Conservation (phyloP, 2,113 vertebrate genomes). For the Rhinopomastus cyanomelas region DNA sequence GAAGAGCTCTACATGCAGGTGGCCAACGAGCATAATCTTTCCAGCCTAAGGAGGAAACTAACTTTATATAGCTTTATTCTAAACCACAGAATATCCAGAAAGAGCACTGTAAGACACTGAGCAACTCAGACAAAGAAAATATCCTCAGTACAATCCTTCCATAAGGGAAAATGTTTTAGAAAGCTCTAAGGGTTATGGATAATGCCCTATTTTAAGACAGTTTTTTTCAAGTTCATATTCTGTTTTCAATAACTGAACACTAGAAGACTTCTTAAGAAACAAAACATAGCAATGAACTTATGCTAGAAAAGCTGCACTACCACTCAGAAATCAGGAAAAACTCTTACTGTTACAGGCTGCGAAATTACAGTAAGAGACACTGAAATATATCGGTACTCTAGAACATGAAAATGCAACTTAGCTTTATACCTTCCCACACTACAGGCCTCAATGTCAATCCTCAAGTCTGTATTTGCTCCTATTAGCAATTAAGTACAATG, state of each 20-base stretch:
- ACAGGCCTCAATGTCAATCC: background rate
- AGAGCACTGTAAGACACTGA: background rate
- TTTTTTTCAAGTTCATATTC: background rate
- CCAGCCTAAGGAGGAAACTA: background rate
- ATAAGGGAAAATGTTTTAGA: background rate
- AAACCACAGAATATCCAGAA: background rate
- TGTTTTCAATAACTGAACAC: background rate
- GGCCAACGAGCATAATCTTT: background rate
- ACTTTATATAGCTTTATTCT: background rate
- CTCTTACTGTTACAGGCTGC: background rate
- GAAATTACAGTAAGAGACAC: background rate
- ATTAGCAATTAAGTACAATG: constrained; percentile 57
- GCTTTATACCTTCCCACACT: background rate
- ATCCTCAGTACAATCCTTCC: background rate
- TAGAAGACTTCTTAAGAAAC: background rate
- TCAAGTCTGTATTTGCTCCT: background rate
- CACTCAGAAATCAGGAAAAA: background rate
- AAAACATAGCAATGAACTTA: background rate
- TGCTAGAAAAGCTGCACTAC: background rate
- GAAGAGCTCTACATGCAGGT: background rate
- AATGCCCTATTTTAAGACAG: background rate
- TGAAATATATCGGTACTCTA: background rate
- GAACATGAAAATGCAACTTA: background rate
- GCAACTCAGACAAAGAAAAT: background rate
- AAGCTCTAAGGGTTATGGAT: background rate